Conservation (phyloP, 2,888 invertebrate genomes). For the Mantis religiosa region DNA sequence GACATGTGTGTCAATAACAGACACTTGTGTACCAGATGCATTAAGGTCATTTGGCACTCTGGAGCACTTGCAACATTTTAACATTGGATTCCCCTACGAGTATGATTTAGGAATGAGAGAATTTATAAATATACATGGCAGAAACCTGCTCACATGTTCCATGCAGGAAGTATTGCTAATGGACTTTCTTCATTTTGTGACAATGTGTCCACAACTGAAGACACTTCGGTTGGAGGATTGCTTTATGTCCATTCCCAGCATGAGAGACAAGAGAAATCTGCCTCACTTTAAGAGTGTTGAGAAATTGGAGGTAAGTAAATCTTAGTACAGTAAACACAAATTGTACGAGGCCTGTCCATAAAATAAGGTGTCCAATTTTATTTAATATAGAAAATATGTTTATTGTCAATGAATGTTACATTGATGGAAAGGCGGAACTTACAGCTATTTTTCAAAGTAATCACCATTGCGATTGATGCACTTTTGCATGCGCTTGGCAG, state of each 20-base stretch:
- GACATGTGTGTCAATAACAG: background rate
- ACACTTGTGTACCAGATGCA: background rate
- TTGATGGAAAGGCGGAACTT: too few species aligned
- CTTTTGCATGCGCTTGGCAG: too few species aligned
- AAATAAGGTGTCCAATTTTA: too few species aligned
- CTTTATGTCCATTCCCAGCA: background rate
- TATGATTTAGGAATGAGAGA: background rate
- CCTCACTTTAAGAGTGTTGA: background rate
- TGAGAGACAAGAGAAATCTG: background rate
- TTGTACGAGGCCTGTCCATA: too few species aligned
- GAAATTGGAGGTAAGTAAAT: background rate
- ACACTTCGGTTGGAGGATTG: background rate
- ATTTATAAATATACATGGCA: background rate
- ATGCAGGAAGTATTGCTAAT: background rate
- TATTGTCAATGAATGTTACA: too few species aligned
- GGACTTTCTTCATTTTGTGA: background rate
- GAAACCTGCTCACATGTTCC: background rate
- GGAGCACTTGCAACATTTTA: background rate
- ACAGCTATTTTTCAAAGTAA: too few species aligned
- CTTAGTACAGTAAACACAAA: too few species aligned
- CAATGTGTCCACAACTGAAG: background rate
- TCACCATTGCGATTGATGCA: too few species aligned
- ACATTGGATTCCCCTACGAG: background rate
- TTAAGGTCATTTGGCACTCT: background rate
- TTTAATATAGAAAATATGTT: too few species aligned